Base-by-base conservation (phyloP, 2,797 vertebrate species). In the Cephalopachus bancanus region DNA sequence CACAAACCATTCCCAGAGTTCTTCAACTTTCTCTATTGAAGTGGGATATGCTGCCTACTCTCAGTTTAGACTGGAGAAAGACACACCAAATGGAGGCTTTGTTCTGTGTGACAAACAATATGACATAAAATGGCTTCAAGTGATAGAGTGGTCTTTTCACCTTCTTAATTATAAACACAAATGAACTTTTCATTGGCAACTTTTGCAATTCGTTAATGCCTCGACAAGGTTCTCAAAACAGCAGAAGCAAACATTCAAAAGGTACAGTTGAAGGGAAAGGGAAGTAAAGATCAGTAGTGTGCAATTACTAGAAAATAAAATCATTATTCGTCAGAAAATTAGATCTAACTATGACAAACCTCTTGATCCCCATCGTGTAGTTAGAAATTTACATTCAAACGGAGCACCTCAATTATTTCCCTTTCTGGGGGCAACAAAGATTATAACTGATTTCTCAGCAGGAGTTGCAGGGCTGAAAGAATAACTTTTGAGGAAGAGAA, bases 351-450 rank as follows among this genome's bases (percentile, higher is more conserved):
- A 71, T 95, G 89, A 96, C 96, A 97, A 97, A 98, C 96, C 88
- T 97, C 94, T 95, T 78, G 28, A 62, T 83, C 20, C 30, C 22
- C 89, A 78, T 94, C 85, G 91, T 74, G 37, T 92, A 76, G 92
- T 62, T 90, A 92, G 96, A 96, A 96, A 98, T 95, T 97, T 97
- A 98, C 88, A 98, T 97, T 98, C 97, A 98, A 97, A 84, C 60
- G 62, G 94, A 96, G 93, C 97, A 98, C 93, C 89, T 8, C 96
- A 97, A 97, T 59, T 93, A 97, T 93, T 97, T 98, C 97, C 95
- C 92, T 97, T 95, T 95, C 95, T 69, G 89, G 60, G 91, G 69
- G 75, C 95, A 97, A 91, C 94, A 97, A 89, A 88, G 83, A 97
- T 90, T 97, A 55, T 95, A 97, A 96, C 83, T 64, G 76, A 96